A percentile compares a stretch with the other conserved stretches of the same genome.
These are phyloP conservation scores for Arvicanthis niloticus DNA, from an alignment of 2,113 vertebrate species.

Conservation along the genomic window DNA sequence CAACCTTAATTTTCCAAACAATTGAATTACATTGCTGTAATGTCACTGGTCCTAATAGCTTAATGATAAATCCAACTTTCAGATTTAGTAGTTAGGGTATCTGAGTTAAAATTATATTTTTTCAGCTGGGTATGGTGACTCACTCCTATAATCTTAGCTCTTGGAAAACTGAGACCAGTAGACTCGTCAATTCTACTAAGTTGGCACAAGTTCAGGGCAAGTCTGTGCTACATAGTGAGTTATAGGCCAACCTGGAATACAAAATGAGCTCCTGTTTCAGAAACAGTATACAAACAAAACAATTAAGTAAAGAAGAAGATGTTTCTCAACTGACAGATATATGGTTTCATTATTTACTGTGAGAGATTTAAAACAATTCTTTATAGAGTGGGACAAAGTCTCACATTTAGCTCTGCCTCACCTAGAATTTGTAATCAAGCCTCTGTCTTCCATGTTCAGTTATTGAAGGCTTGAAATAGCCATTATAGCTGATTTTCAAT, in stretches of 20 bases:
- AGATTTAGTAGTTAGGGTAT: not conserved
- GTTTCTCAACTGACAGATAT: not conserved
- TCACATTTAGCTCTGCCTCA: not conserved
- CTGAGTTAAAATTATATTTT: slow-evolving; percentile 33
- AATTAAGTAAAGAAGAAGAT: not conserved
- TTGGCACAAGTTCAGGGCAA: not conserved
- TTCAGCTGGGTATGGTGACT: not conserved
- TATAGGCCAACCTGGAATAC: not conserved
- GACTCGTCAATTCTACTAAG: too few relatives aligned
- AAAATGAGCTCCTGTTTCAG: not conserved
- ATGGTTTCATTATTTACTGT: not conserved
- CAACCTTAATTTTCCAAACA: not conserved
- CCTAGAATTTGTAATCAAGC: not conserved
- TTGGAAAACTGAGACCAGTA: not conserved
- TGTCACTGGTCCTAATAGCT: not conserved
- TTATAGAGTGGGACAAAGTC: not conserved
- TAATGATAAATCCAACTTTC: slow-evolving; percentile 24
- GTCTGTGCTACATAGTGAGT: not conserved
- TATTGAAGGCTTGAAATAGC: not conserved
- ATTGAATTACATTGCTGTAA: slow-evolving; percentile 21
- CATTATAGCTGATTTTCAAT: not conserved
- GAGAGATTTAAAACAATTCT: slow-evolving; percentile 13
- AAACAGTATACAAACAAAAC: not conserved
- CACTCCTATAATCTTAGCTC: not conserved
- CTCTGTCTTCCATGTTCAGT: not conserved